A percentile compares a stretch with the other conserved stretches of the same genome.
Evolutionary conservation across 2,797 vertebrate genomes (phyloP).

Genomic region (Dromococcyx pavoninus): DNA sequence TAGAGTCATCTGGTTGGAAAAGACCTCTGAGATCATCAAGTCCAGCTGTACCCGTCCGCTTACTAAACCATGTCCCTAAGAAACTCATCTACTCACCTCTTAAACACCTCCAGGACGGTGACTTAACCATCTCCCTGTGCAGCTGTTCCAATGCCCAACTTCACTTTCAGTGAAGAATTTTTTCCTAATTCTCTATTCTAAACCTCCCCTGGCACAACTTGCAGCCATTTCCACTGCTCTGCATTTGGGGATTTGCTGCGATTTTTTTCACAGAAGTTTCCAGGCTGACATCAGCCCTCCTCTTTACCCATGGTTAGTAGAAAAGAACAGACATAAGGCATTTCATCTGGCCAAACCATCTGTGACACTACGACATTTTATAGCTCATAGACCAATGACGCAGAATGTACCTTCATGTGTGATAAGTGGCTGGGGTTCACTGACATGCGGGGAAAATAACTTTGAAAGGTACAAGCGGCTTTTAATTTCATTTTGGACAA

Average conservation of each 20-base stretch:
- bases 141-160: no score
- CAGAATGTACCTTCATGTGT: not conserved
- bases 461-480: not conserved
- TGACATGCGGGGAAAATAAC: not conserved
- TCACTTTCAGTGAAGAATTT: no score
- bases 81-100: no score
- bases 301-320: not conserved
- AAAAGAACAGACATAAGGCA: not conserved
- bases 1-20: no score
- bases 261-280: not conserved
- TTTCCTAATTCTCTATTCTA: no score
- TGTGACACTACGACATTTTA: not conserved
- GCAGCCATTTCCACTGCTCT: not conserved
- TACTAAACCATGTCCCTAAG: no score
- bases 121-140: no score
- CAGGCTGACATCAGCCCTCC: not conserved
- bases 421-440: not conserved
- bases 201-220: no score
- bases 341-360: not conserved
- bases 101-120: no score
- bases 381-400: not conserved
- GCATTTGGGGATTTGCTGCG: no score
- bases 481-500: not conserved
- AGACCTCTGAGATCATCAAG: no score
- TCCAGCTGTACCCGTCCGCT: no score